phyloP scores from a whole-genome alignment of 2,797 vertebrate genomes.

The Protosalanx chinensis region DNA sequence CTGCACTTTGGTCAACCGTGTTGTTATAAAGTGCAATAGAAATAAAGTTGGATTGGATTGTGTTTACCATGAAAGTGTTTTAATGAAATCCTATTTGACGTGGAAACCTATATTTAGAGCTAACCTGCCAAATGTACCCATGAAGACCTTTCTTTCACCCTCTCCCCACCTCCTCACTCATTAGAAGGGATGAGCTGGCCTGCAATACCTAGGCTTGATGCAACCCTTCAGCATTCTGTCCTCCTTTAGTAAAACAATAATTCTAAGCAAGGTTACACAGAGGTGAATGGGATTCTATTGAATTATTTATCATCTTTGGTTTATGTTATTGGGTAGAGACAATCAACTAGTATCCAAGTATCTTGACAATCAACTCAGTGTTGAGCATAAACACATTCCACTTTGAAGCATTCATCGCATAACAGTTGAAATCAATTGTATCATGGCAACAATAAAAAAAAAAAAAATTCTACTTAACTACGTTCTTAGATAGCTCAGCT shows the following conservation, averaged over 20 bases:
- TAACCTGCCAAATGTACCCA: neutral
- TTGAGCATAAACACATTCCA: neutral
- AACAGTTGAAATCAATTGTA: neutral
- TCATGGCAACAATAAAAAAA: neutral
- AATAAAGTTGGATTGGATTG: neutral
- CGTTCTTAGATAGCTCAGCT: neutral
- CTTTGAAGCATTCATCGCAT: neutral
- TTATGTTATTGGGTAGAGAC: neutral
- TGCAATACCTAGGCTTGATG: neutral
- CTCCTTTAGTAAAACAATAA: neutral
- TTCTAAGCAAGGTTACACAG: neutral
- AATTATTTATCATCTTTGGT: conserved; percentile 1
- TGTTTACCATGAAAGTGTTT: neutral
- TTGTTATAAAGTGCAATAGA: no score
- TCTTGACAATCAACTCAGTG: neutral
- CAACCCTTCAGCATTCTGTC: neutral
- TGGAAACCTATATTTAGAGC: neutral
- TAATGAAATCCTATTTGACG: conserved; percentile 7
- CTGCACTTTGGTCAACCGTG: no score
- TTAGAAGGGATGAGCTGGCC: neutral
- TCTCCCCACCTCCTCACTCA: neutral
- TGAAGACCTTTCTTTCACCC: neutral
- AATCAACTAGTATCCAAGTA: no score
- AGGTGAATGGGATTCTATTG: neutral
- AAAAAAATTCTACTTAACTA: neutral